These are phyloP conservation scores for Syngnathus rostellatus DNA, from an alignment of 2,797 vertebrate species.

Conservation along the genomic window DNA sequence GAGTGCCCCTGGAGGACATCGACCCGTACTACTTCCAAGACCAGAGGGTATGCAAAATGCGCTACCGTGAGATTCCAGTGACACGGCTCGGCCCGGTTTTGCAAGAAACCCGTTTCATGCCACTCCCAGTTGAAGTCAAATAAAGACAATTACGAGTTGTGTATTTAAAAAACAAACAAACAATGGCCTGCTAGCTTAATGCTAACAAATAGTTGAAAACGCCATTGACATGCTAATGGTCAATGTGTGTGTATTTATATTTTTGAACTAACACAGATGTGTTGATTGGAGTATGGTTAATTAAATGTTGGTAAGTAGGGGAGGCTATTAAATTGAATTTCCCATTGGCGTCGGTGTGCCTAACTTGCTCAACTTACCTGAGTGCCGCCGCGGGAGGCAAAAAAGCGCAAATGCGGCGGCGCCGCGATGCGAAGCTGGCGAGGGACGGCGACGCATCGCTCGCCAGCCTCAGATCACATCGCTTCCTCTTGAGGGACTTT, in stretches of 20 bases:
- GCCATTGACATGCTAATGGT: too few relatives aligned
- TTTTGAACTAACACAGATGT: too few relatives aligned
- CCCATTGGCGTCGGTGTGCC: neutral
- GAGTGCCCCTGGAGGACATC: conserved; percentile 91
- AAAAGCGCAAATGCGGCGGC: too few relatives aligned
- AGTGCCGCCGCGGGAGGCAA: conserved; percentile 1
- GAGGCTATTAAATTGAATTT: neutral
- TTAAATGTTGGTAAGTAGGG: neutral
- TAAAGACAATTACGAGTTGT: too few relatives aligned
- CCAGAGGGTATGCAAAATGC: conserved; percentile 72
- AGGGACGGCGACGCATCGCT: conserved; percentile 1
- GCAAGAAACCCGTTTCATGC: too few relatives aligned
- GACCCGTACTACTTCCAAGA: conserved; percentile 88
- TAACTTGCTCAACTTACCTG: neutral
- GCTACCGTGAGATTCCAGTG: neutral
- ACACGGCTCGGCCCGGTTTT: neutral
- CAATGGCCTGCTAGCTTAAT: too few relatives aligned
- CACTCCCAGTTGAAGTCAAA: too few relatives aligned
- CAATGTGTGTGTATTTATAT: too few relatives aligned
- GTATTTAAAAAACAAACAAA: too few relatives aligned
- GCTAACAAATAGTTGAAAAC: too few relatives aligned
- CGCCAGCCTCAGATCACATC: neutral
- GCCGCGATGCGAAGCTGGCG: neutral
- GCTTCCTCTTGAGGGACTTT: conserved; percentile 1
- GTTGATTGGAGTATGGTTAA: too few relatives aligned